These are phyloP conservation scores for Metridium senile DNA, from an alignment of 92 coral and sea anemone genomes.

Conservation along the genomic window DNA sequence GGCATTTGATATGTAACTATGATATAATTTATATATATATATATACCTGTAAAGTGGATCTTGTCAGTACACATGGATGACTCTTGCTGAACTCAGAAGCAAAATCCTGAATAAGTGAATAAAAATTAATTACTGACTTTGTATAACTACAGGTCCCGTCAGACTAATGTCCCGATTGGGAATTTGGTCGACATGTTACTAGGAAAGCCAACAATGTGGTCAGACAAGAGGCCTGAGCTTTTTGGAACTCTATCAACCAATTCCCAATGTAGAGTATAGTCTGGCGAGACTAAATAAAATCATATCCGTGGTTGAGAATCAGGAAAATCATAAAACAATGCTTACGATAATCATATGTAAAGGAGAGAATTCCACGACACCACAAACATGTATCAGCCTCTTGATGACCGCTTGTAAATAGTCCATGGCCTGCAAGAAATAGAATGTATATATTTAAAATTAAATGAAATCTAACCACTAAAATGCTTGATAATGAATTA, in stretches of 20 bases:
- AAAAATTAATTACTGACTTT: background rate
- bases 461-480: background rate
- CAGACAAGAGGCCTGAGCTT: background rate
- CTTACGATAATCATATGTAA: constrained; percentile 86
- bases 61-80: constrained; percentile 90
- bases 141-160: background rate
- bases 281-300: too few species aligned
- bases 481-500: background rate
- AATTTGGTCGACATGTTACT: background rate
- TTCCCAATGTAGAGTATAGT: too few species aligned
- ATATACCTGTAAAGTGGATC: constrained; percentile 88
- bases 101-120: constrained; percentile 76
- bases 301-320: background rate
- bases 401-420: constrained; percentile 74
- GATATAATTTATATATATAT: too few species aligned
- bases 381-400: constrained; percentile 82
- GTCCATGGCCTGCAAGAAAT: constrained; percentile 67
- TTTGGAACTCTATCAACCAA: too few species aligned
- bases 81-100: constrained; percentile 87
- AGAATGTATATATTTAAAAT: background rate
- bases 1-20: too few species aligned
- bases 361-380: constrained; percentile 73
- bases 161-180: background rate
- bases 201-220: background rate
- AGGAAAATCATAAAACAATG: background rate